These are phyloP conservation scores for Ambastaia sidthimunki DNA, from an alignment of 2,797 vertebrate genomes.

Conservation along the genomic window DNA sequence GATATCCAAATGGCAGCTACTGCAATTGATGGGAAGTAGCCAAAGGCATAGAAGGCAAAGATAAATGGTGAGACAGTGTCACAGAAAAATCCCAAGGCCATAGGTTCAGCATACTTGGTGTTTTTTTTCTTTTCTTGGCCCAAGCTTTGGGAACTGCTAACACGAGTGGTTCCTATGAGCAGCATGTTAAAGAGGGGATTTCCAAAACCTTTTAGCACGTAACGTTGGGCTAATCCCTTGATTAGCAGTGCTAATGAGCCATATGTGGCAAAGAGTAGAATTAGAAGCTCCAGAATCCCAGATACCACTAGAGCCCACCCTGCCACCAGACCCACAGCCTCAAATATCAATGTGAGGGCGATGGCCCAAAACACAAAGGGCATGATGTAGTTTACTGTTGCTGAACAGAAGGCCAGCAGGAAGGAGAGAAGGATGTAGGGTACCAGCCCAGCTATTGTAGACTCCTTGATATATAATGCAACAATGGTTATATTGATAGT, in stretches of 20 bases:
- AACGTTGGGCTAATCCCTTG: conserved; percentile 86
- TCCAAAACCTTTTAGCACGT: conserved; percentile 86
- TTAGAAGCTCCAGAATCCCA: conserved; percentile 81
- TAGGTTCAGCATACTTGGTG: conserved; percentile 90
- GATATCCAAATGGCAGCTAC: conserved; percentile 83
- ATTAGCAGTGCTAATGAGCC: conserved; percentile 82
- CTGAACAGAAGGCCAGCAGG: conserved; percentile 86
- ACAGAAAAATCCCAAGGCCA: conserved; percentile 87
- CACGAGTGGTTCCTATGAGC: conserved; percentile 80
- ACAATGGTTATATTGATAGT: conserved; percentile 32
- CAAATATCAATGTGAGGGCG: conserved; percentile 82
- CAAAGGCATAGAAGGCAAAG: conserved; percentile 86
- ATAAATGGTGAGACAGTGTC: conserved; percentile 83
- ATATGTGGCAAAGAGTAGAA: conserved; percentile 83
- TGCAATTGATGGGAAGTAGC: conserved; percentile 78
- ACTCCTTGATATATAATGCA: conserved; percentile 67
- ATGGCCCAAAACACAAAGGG: conserved; percentile 89
- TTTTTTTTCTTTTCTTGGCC: conserved; percentile 90
- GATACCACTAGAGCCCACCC: conserved; percentile 83
- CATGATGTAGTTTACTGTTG: conserved; percentile 90
- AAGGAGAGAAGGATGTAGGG: conserved; percentile 84
- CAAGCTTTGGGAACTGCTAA: conserved; percentile 71
- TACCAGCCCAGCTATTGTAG: conserved; percentile 83
- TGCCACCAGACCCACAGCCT: conserved; percentile 79
- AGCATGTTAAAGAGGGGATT: conserved; percentile 89